Evolutionary conservation across 2,888 invertebrate genomes (phyloP).

Genomic region (Tortrix viridana): DNA sequence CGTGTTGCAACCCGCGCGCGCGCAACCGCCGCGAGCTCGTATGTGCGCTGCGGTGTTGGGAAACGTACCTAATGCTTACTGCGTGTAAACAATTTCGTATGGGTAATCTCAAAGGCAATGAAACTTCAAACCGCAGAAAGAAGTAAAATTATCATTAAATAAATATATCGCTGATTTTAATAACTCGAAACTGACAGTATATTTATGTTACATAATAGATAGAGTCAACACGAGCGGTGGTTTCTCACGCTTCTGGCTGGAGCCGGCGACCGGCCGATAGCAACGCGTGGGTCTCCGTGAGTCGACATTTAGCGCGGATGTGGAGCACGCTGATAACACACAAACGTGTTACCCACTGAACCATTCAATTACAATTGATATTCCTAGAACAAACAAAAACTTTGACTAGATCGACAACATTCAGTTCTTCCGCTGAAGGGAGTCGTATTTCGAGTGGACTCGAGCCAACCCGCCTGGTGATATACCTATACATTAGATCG

Average conservation of each 20-base stretch:
- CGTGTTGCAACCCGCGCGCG: constrained; percentile 22
- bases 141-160: neutral
- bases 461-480: neutral
- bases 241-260: too few species aligned
- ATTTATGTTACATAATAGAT: too few species aligned
- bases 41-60: constrained; percentile 16
- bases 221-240: too few species aligned
- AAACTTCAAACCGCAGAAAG: neutral
- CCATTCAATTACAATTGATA: neutral
- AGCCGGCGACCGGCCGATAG: neutral
- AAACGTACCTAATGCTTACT: constrained; percentile 6
- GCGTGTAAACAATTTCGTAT: neutral
- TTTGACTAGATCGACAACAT: too few species aligned
- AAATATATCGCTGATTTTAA: neutral
- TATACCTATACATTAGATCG: constrained; percentile 21
- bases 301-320: constrained; percentile 3
- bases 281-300: neutral
- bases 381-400: too few species aligned
- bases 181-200: too few species aligned
- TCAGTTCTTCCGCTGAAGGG: too few species aligned
- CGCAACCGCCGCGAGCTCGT: constrained; percentile 18
- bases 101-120: constrained; percentile 27
- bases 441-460: too few species aligned
- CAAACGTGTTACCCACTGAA: neutral
- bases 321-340: constrained; percentile 1